Base-by-base conservation (phyloP, 1,140 invertebrate species). In the Cyclina sinensis region DNA sequence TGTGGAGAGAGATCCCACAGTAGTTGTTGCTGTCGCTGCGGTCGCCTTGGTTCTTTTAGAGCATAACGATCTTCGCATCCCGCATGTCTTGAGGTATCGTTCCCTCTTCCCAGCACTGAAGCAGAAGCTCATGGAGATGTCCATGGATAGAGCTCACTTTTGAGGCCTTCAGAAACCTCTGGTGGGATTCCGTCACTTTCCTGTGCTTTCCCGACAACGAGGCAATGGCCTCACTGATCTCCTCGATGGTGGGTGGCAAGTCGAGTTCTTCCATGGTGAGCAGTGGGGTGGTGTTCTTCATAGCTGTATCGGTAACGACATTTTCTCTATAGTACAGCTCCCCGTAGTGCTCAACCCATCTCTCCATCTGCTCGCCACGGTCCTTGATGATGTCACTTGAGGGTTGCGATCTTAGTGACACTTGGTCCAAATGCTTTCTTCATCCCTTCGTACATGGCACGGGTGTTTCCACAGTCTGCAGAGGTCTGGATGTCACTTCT, bases 21-120 rank as follows among this genome's bases (percentile, higher is more conserved):
- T 92, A 91, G 70, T 88, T 90, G 32, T 91, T 92, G 82, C 90
- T 90, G 74, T 92, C 85, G 54, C 27, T 88, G 18, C 90, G 16
- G 35, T 89, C 81, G 3, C 86, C 90, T 51, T 90, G 91, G 82
- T 91, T 92, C 46, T 92, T 91, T 48, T 87, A 90, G 32, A 90
- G 54, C 16, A 78, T 91, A 32, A 86, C 43, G 32, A 91, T 89
- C 37, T 79, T 89, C 39, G 82, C 46, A 54, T 91, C 78, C 16
- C 84, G 30, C 70, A 90, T 89, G 76, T 89, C 86, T 57, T 88
- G 89, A 18, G 86, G 86, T 11, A 59, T 74, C 14, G 48, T 46
- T 46, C 7, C n/a, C n/a, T n/a, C n/a, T n/a, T n/a, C n/a, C n/a
- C n/a, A n/a, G n/a, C n/a, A n/a, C n/a, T n/a, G n/a, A 7, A 62